Evolutionary conservation across 2,888 invertebrate genomes (phyloP), one percentile per base, ranked within the genome.

Genomic region (Lasioglossum marginatum): DNA sequence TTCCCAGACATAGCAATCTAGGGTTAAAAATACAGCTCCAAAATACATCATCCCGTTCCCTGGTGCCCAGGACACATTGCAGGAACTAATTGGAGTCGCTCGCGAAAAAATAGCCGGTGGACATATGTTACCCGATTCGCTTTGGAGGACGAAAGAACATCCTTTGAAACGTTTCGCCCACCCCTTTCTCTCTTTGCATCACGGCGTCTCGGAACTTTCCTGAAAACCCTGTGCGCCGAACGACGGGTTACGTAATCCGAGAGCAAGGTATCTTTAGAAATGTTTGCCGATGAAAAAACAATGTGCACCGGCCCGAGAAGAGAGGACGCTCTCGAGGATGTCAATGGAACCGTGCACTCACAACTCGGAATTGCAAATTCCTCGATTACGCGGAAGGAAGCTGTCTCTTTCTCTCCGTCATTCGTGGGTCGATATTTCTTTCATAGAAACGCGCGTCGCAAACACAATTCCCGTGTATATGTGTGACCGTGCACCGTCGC

Each of bases 91-190:
- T 27, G 60, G 1, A 14, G 60, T 27, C 60, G 14, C 10, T 60
- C 27, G 60, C n/a, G 27, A 27, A 27, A 60, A 27, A 60, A 60
- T n/a, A 27, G 27, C 60, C 60, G 27, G 14, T 27, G 27, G 60
- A 60, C 27, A 1, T 60, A 27, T 4, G n/a, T 4, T 27, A 27
- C 14, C 14, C 27, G 31, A 66, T 66, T 31, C 14, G 40, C 0
- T 31, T 66, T 14, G 10, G 63, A 72, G 37, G 34, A 14, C 63
- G 43, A 40, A 70, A 75, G 37, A 66, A 81, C 77, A 19, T 71
- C 75, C 72, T 86, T 76, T 72, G 71, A 84, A 81, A 78, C 72
- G 72, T 63, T 63, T 71, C 40, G 16, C 52, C 52, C 52, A 23
- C 66, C 31, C 34, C 57, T 52, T 45, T 66, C 34, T 45, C 43